Evolutionary conservation across 1,140 invertebrate species (phyloP).

Genomic region (Charaxes varanes): DNA sequence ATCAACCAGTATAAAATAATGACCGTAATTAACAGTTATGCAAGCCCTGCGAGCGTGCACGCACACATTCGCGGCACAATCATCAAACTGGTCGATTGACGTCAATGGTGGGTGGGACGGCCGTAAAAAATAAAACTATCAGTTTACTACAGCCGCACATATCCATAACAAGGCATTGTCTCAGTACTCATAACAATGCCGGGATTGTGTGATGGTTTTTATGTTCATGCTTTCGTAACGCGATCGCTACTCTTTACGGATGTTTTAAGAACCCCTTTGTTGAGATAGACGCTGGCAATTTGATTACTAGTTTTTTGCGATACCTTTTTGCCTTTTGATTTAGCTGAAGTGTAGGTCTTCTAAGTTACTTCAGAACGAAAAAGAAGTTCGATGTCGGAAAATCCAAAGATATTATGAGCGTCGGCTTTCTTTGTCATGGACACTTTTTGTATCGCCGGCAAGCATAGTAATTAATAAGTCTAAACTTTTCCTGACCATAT

Average conservation of each 20-base stretch:
- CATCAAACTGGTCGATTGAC: slow-evolving; percentile 53
- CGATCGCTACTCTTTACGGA: background rate
- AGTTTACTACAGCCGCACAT: slow-evolving; percentile 33
- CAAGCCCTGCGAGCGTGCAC: slow-evolving; percentile 37
- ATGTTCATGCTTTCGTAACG: background rate
- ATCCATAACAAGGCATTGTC: slow-evolving; percentile 54
- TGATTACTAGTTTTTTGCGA: too few relatives aligned
- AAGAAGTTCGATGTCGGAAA: too few relatives aligned
- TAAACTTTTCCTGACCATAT: too few relatives aligned
- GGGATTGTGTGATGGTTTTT: background rate
- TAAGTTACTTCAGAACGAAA: too few relatives aligned
- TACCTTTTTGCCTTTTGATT: too few relatives aligned
- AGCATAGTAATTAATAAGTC: too few relatives aligned
- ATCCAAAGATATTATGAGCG: too few relatives aligned
- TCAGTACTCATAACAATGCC: slow-evolving; percentile 15
- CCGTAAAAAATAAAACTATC: slow-evolving; percentile 52
- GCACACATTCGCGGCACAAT: slow-evolving; percentile 21
- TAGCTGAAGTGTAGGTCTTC: too few relatives aligned
- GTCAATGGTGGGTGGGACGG: slow-evolving; percentile 48
- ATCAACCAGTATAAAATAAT: too few relatives aligned
- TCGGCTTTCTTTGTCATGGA: too few relatives aligned
- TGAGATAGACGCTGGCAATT: too few relatives aligned
- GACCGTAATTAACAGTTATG: slow-evolving; percentile 13
- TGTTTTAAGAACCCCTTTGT: background rate
- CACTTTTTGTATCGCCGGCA: too few relatives aligned